These are phyloP conservation scores for Telenomus remus DNA, from an alignment of 1,140 invertebrate genomes.

Conservation along the genomic window DNA sequence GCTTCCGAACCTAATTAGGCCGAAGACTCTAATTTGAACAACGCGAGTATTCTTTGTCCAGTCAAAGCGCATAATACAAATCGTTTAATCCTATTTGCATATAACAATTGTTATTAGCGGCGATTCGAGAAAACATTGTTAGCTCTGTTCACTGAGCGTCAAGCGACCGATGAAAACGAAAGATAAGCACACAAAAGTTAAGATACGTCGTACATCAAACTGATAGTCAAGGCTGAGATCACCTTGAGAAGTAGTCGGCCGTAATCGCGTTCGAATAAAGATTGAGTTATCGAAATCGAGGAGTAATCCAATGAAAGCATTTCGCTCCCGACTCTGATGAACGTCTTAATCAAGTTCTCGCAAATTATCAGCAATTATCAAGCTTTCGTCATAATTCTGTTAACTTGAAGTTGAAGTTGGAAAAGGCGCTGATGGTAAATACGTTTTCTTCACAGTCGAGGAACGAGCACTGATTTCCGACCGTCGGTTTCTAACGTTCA, in stretches of 20 bases:
- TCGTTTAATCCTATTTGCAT: conserved; percentile 39
- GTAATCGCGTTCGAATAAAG: conserved; percentile 51
- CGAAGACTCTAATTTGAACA: conserved; percentile 63
- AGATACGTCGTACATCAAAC: not conserved
- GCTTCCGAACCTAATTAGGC: conserved; percentile 69
- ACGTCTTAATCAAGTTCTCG: conserved; percentile 75
- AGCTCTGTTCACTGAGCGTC: too few relatives aligned
- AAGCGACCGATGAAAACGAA: too few relatives aligned
- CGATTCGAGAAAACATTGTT: conserved; percentile 3
- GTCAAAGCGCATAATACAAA: conserved; percentile 34
- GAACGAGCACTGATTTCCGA: conserved; percentile 47
- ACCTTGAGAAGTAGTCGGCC: conserved; percentile 17
- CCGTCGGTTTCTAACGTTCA: conserved; percentile 37
- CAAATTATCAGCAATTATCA: conserved; percentile 76
- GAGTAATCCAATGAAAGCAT: conserved; percentile 75
- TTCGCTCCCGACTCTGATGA: conserved; percentile 71
- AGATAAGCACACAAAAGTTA: not conserved
- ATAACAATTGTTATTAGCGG: conserved; percentile 19
- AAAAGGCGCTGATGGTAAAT: conserved; percentile 73
- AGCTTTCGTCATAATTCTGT: conserved; percentile 73
- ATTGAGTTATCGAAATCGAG: conserved; percentile 73
- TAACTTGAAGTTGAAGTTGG: conserved; percentile 69
- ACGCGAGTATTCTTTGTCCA: conserved; percentile 35
- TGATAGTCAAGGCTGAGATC: not conserved
- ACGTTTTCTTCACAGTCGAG: conserved; percentile 63